Base-by-base conservation (phyloP, 2,113 vertebrate genomes). In the Pundamilia nyererei region DNA sequence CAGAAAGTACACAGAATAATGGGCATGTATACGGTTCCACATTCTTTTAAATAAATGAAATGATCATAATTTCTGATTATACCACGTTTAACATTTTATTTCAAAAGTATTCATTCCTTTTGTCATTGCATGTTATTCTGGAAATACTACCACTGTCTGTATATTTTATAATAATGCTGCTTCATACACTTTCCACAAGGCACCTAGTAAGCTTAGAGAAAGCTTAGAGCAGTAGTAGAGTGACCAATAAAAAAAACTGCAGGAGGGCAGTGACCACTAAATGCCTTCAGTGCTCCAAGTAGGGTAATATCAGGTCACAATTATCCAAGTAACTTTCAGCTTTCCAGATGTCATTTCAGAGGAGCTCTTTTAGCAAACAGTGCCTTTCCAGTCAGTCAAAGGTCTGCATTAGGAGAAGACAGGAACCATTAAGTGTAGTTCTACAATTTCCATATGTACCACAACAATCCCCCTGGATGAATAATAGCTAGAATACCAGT, bases 401-500 rank as follows among this genome's bases (percentile, higher is more conserved):
- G 29, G 40, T 82, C 65, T 87, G 81, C 87, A 89, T 91, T 81
- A 88, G 53, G 79, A 87, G 83, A 84, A 93, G 88, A 87, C 80
- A 84, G 88, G 89, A 89, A 91, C 65, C 87, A 89, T 86, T 83
- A 91, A 47, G 80, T 81, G 56, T 80, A 87, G 29, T 81, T 85
- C 72, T 90, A 87, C 79, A 60, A 75, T 89, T 88, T 90, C 86
- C 51, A 11, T 80, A 88, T 79, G 47, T 62, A 90, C 24, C 24
- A 45, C 49, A 85, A 83, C 82, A 89, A 58, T 90, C 84, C 90
- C 89, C 2, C 6, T 79, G 75, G 94, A 91, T 83, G 81, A 87
- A 79, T 91, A 89, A 90, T 91, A 86, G 84, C 86, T 85, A 65
- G 56, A 82, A 54, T 90, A 89, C 86, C 88, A 84, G 89, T 79